Evolutionary conservation across 2,888 invertebrate genomes (phyloP).

Genomic region (Ophion obscuratus): DNA sequence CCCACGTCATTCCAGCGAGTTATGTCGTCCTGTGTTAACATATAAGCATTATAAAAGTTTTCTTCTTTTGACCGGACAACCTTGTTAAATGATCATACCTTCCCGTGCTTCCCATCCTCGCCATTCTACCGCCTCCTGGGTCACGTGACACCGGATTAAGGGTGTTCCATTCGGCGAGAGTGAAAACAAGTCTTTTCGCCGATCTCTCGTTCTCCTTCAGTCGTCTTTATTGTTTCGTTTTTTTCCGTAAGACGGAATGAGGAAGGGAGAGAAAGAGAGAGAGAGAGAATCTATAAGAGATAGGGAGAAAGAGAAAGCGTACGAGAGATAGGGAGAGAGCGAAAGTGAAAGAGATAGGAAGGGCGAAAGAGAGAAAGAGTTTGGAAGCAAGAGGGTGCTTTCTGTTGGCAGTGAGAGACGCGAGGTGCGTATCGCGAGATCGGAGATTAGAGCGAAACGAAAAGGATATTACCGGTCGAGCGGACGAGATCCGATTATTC

Average conservation of each 20-base stretch:
- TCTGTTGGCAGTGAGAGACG: constrained; percentile 3
- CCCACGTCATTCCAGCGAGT: constrained; percentile 42
- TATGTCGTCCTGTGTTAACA: constrained; percentile 19
- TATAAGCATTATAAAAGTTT: not conserved
- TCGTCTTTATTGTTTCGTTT: constrained; percentile 33
- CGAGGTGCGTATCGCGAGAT: constrained; percentile 52
- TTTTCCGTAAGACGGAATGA: not conserved
- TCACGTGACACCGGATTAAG: constrained; percentile 65
- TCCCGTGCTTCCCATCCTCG: constrained; percentile 9
- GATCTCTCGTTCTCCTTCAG: not conserved
- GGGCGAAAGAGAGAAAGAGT: not conserved
- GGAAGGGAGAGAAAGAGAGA: too few relatives aligned
- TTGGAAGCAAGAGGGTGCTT: constrained; percentile 1
- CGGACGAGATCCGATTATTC: constrained; percentile 58
- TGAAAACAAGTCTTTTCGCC: constrained; percentile 63
- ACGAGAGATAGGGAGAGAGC: not conserved
- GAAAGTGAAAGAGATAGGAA: not conserved
- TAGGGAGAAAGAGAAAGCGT: too few relatives aligned
- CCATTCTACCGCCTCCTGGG: constrained; percentile 19
- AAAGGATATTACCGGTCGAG: constrained; percentile 38
- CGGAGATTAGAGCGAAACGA: constrained; percentile 59
- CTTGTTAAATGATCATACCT: not conserved
- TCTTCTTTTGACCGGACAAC: not conserved
- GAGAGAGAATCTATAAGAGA: too few relatives aligned
- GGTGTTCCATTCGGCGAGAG: constrained; percentile 70